Base-by-base conservation (phyloP, 1,140 invertebrate genomes). In the Cardiocondyla obscurior region DNA sequence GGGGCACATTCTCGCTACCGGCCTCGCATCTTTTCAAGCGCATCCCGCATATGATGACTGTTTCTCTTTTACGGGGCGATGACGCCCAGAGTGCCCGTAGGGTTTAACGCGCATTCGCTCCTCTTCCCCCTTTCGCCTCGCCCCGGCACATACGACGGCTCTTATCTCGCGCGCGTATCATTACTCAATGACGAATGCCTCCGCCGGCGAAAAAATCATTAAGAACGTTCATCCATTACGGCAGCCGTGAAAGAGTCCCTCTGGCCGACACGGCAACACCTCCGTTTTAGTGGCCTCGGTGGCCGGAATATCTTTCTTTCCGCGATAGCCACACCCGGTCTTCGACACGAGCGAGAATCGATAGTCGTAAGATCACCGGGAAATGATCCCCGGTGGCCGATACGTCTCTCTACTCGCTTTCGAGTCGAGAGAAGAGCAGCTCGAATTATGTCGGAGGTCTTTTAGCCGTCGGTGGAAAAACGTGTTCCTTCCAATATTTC, bases 171-270 rank as follows among this genome's bases (percentile, higher is more conserved):
- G 81, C 83, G 85, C 81, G 88, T 87, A 85, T 91, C 89, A 90
- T 91, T 90, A 90, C 87, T 90, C 90, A 89, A 89, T 88, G 90
- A 91, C 87, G 86, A 86, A 87, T 90, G 89, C 82, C 77, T 85
- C 74, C 58, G 74, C 76, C 65, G 81, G 88, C 81, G 83, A 88
- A 90, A 90, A 91, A 90, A 91, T 90, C 89, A 90, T 90, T 90
- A 89, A 89, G 86, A 87, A 90, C 85, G 83, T 84, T 90, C 84
- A 89, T 88, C 87, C 88, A 91, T 90, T 90, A 90, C 85, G 83
- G 77, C 70, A 58, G 53, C 57, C 53, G 79, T 82, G 86, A 87
- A 87, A 86, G 30, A 60, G 82, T 69, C 64, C 57, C 69, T 81
- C 72, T 79, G 72, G 83, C 65, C 44, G 83, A 51, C 51, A 30